Evolutionary conservation across 2,797 vertebrate genomes (phyloP), one percentile per base, ranked within the genome.

Genomic region (Sarcophilus harrisii): DNA sequence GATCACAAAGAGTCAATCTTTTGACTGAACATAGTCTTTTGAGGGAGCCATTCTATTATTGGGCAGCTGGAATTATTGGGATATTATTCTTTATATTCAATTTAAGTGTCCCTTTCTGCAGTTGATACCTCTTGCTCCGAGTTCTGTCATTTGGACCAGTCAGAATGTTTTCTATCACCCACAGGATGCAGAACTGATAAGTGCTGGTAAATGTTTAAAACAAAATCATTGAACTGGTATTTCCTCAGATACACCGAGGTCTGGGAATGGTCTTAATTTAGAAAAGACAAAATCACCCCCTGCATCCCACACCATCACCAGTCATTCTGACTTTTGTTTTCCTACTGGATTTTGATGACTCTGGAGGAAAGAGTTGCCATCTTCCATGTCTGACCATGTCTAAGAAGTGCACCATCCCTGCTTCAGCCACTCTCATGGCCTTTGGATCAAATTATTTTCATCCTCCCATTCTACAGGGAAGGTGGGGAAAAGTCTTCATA

Each of bases 401-500:
- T 73, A 21, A 21, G n/a, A 21, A 16, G 18, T n/a, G 32, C 16
- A 38, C 66, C 18, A n/a, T 18, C 0, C 6, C n/a, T 38, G 6
- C 16, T 73, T 73, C n/a, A 73, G 66, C 16, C 5, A 0, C 32
- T n/a, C 18, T 38, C 66, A 38, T 38, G 18, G n/a, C 6, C n/a
- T 21, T 9, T 21, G 66, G 66, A 73, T 2, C 14, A 73, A n/a
- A 18, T 38, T 73, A 16, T 38, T 73, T n/a, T 73, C 66, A 73
- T 73, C n/a, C 8, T 1, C 2, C n/a, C n/a, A 38, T 21, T 38
- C n/a, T 21, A 18, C 0, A 0, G 28, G 18, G n/a, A 5, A 3
- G 13, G 14, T 16, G 32, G 62, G 62, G 1, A 14, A 38, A 38
- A 38, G 18, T 73, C 16, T 2, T 73, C n/a, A 73, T 1, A 21